These are phyloP conservation scores for Pagrus major DNA, from an alignment of 2,113 vertebrate species.

Conservation along the genomic window DNA sequence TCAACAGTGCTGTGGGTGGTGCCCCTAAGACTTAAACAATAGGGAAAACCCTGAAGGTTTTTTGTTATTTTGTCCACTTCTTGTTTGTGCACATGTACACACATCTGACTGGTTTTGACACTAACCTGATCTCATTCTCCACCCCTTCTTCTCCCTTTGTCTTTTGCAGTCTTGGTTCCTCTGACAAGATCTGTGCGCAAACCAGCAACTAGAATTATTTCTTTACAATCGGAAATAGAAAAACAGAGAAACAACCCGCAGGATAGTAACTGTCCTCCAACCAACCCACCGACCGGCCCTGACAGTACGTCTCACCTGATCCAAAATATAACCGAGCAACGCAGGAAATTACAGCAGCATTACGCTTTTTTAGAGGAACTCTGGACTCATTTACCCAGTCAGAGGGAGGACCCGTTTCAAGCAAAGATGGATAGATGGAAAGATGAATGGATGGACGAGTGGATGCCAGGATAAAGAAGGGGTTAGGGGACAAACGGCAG, in stretches of 20 bases:
- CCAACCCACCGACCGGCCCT: constrained; percentile 68
- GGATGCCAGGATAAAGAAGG: constrained; percentile 66
- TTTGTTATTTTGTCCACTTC: not conserved
- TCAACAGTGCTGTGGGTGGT: too few relatives aligned
- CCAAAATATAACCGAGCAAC: constrained; percentile 61
- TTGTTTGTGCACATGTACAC: not conserved
- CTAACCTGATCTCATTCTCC: constrained; percentile 1
- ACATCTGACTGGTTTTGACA: not conserved
- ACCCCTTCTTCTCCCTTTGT: constrained; percentile 13
- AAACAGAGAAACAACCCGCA: constrained; percentile 70
- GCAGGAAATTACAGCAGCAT: constrained; percentile 67
- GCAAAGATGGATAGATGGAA: constrained; percentile 59
- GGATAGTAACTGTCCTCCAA: constrained; percentile 71
- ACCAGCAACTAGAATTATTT: constrained; percentile 86
- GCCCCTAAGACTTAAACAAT: too few relatives aligned
- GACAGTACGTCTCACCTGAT: constrained; percentile 65
- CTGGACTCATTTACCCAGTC: constrained; percentile 71
- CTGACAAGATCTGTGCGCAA: constrained; percentile 90
- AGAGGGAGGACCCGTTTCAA: constrained; percentile 71
- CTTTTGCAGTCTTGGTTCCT: constrained; percentile 94
- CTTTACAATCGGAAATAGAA: constrained; percentile 84
- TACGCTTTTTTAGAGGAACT: constrained; percentile 74
- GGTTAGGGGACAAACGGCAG: constrained; percentile 38
- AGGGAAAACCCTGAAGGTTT: not conserved
- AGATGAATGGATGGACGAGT: constrained; percentile 65